Base-by-base conservation (phyloP, 2,113 vertebrate genomes). In the Tricholaema leucomelas region DNA sequence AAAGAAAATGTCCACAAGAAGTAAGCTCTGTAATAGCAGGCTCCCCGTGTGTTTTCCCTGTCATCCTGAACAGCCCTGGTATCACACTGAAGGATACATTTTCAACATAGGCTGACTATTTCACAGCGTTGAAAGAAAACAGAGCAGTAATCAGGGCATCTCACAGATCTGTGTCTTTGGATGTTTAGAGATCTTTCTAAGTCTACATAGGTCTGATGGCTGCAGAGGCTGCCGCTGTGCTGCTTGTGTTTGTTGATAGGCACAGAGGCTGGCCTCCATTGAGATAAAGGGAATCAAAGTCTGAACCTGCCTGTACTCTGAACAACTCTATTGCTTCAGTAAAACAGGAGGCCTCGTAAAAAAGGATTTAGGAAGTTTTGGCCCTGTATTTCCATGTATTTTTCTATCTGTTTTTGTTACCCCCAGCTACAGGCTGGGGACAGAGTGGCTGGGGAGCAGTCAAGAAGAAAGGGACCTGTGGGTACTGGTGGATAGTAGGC, bases 311-410 rank as follows among this genome's bases (percentile, higher is more conserved):
- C n/a, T 31, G 4, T 14, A 35, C 19, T 60, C n/a, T 69, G 30
- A 67, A 42, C 1, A 2, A n/a, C n/a, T 64, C 28, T 31, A 9
- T 25, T 73, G 55, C 31, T 76, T 85, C 52, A 27, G 5, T 6
- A 66, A 59, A 42, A 33, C n/a, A 66, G 78, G 27, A 60, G 3
- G 31, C 5, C 15, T 58, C 42, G 27, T n/a, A 46, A 59, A 69
- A 75, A 72, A 42, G 7, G 12, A 27, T 25, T 59, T 10, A 46
- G 44, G 77, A 59, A 50, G 61, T 44, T 42, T 56, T 73, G 59
- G 9, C n/a, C 0, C 0, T 55, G 31, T 40, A 7, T 69, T 81
- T 63, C 17, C 18, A n/a, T n/a, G n/a, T n/a, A n/a, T n/a, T n/a
- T n/a, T n/a, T n/a, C n/a, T n/a, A n/a, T n/a, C n/a, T n/a, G n/a